phyloP scores from a whole-genome alignment of 2,888 invertebrate species.

The Amblyjoppa fuscipennis region DNA sequence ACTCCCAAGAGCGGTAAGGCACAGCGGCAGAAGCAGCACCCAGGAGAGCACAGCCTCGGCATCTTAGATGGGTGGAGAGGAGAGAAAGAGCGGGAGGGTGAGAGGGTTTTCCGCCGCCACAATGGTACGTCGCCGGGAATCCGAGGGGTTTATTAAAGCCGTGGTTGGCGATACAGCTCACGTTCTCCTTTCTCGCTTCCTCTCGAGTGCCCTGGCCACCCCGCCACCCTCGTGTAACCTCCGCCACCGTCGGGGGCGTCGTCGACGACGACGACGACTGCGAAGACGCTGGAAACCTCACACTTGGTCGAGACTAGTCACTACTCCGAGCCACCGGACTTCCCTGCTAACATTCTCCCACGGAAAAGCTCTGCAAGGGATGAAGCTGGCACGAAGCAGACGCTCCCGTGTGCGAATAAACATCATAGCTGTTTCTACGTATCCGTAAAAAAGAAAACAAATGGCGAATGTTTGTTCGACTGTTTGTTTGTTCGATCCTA shows the following conservation, averaged over 20 bases:
- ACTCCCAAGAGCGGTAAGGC: constrained; percentile 74
- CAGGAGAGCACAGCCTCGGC: constrained; percentile 40
- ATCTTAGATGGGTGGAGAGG: constrained; percentile 50
- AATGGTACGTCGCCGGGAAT: constrained; percentile 83
- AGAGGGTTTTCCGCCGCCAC: constrained; percentile 77
- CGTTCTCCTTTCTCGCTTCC: constrained; percentile 77
- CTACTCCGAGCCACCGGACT: constrained; percentile 45
- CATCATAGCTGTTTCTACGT: neutral
- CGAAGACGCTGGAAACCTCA: constrained; percentile 39
- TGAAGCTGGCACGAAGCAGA: constrained; percentile 8
- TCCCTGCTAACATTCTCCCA: constrained; percentile 46
- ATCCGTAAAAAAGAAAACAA: neutral
- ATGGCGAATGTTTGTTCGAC: neutral
- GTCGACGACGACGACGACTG: constrained; percentile 36
- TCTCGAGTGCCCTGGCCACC: constrained; percentile 75
- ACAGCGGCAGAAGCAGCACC: constrained; percentile 46
- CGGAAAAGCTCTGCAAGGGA: constrained; percentile 47
- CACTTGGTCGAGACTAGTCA: constrained; percentile 53
- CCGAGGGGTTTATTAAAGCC: constrained; percentile 84
- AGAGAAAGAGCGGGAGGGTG: constrained; percentile 68
- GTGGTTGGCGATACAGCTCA: constrained; percentile 84
- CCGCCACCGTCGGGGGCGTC: constrained; percentile 36
- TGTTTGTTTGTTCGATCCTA: neutral
- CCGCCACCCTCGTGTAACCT: constrained; percentile 50
- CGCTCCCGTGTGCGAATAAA: constrained; percentile 23